Evolutionary conservation across 2,797 vertebrate genomes (phyloP), one percentile per base, ranked within the genome.

Genomic region (Gambelia wislizenii): DNA sequence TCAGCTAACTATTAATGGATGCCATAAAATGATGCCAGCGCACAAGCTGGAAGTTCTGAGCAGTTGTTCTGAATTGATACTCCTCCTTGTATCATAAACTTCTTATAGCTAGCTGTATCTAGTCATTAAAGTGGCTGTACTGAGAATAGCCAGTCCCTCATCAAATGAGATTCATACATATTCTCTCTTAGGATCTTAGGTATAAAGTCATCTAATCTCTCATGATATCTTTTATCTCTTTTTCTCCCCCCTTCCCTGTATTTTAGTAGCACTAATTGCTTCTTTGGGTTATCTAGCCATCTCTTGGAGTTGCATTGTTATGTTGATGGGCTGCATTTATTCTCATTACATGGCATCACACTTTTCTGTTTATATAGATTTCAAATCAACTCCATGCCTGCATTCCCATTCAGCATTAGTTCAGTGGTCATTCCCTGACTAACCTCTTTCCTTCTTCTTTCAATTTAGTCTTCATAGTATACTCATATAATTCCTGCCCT

Each of bases 1-100:
- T 83, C 49, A 79, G 77, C 0, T 81, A 79, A 87, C 27, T 83
- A 85, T 84, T 87, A 84, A 82, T 89, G 39, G 90, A 61, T 56
- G 6, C 4, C 0, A 39, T 12, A 84, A 90, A 80, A 74, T 75
- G 13, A 1, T 83, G 79, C 89, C 90, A 87, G 25, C n/a, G 75
- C 18, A 42, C 30, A 85, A 14, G 78, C 70, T 75, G 6, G 74
- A 91, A 89, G 47, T 91, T 91, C 44, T 75, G 22, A 12, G 75
- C 0, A 0, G 0, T 33, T 83, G 4, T 92, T 94, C 95, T 84
- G 67, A 82, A 0, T 70, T 10, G 33, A 20, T 61, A 13, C 14
- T 49, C 18, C 33, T 14, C 49, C 22, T 9, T 90, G 80, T 67
- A 5, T 27, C 0, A 0, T 81, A 90, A 75, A 20, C 70, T 30